Base-by-base conservation (phyloP, 2,888 invertebrate species). In the Ptychoptera albimana region DNA sequence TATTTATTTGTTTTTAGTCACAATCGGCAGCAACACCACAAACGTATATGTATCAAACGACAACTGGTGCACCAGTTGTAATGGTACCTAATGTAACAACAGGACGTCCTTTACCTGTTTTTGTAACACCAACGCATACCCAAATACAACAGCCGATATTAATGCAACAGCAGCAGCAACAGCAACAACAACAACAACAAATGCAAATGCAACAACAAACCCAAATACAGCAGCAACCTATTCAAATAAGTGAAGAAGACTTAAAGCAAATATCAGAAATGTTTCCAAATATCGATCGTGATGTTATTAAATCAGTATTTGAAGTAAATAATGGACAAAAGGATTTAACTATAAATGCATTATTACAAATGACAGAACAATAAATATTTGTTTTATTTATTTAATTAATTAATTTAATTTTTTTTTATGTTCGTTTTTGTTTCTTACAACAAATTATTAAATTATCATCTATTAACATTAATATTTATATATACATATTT, bases 231-330 rank as follows among this genome's bases (percentile, higher is more conserved):
- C 50, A 37, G 40, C 45, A 31, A 53, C 47, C 14, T 52, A 47
- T 46, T 42, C 49, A 1, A 49, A 64, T 75, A 39, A 74, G 71
- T 42, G 75, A 75, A 57, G 67, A 68, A 31, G 79, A 79, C 60
- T 64, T 79, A 40, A 77, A 77, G 66, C 76, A 74, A 69, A 77
- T 77, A 61, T 54, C 83, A 58, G 94, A 94, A 67, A 94, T 96
- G 92, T 96, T 97, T 69, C 94, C 96, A 2, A 83, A 83, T 58
- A 79, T 94, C 58, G 94, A 96, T 58, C 82, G 81, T 52, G 92
- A 93, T 57, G 91, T 94, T 6, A 82, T 96, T 45, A 84, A 80
- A 60, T 86, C 91, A 0, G 86, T 96, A 15, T 75, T 85, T 56
- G 91, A 92, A 61, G 86, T 83, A 5, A 91, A 92, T 60, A 68